A percentile compares a stretch with the other conserved stretches of the same genome.
Conservation (phyloP, 2,113 vertebrate species). For the Cichladusa arquata region DNA sequence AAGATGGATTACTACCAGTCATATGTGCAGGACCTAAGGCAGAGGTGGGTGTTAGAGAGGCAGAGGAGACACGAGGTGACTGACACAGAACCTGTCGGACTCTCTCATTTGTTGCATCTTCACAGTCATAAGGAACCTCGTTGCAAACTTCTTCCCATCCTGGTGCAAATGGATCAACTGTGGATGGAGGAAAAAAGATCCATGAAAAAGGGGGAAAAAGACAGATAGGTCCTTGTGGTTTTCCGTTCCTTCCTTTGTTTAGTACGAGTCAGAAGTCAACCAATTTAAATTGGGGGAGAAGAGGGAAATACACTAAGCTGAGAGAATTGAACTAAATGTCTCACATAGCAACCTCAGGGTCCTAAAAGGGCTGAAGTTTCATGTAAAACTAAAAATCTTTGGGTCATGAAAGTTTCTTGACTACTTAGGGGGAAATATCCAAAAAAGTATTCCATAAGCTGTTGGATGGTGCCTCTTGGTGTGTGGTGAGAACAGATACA, state of each 20-base stretch:
- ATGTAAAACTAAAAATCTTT: background rate
- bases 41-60: background rate
- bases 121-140: background rate
- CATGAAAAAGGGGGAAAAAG: background rate
- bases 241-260: background rate
- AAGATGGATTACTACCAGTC: background rate
- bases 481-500: rapidly evolving
- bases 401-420: background rate
- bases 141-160: slow-evolving; percentile 65
- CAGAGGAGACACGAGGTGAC: background rate
- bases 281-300: background rate
- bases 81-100: slow-evolving; percentile 65
- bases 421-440: background rate
- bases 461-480: background rate
- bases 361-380: background rate
- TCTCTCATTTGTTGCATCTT: slow-evolving; percentile 59
- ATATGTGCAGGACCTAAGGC: background rate
- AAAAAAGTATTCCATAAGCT: background rate
- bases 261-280: background rate
- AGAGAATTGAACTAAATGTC: background rate
- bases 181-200: background rate
- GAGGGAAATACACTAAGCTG: background rate
- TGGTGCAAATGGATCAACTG: slow-evolving; percentile 71
- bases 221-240: background rate
- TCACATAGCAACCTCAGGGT: background rate